Conservation (phyloP, 2,888 invertebrate species). For the Elysia crispata region DNA sequence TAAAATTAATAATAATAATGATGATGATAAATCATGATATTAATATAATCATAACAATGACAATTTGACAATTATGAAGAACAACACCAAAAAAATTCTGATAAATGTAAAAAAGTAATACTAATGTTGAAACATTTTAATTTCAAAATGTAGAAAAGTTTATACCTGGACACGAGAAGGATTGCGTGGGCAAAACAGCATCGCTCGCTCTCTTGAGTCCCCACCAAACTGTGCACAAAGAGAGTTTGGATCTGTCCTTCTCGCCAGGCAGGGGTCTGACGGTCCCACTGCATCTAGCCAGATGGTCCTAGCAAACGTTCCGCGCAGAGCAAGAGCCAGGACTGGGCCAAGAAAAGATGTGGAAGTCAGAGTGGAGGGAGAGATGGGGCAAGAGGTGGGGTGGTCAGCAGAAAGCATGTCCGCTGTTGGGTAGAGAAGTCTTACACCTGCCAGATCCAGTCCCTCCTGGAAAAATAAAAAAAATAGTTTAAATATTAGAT, state of each 20-base stretch:
- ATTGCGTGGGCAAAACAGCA: slow-evolving; percentile 72
- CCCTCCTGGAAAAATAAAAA: slow-evolving; percentile 64
- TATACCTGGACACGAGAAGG: slow-evolving; percentile 51
- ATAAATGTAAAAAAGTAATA: too few species aligned
- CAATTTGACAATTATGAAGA: too few species aligned
- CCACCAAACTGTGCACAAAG: slow-evolving; percentile 73
- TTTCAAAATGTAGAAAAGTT: too few species aligned
- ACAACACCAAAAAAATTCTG: too few species aligned
- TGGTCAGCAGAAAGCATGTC: slow-evolving; percentile 42
- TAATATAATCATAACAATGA: too few species aligned
- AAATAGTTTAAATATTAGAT: background rate
- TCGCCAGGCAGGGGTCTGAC: slow-evolving; percentile 70
- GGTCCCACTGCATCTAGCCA: slow-evolving; percentile 75
- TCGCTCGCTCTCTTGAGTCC: slow-evolving; percentile 66
- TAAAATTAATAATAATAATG: too few species aligned
- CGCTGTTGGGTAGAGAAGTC: slow-evolving; percentile 66
- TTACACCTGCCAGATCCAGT: slow-evolving; percentile 68
- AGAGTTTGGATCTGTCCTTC: slow-evolving; percentile 72
- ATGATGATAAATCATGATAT: too few species aligned
- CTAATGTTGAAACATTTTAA: too few species aligned
- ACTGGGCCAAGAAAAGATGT: slow-evolving; percentile 70
- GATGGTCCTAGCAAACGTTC: slow-evolving; percentile 66
- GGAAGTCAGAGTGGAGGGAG: slow-evolving; percentile 55
- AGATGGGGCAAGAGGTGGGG: slow-evolving; percentile 40
- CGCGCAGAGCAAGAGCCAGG: slow-evolving; percentile 70